Conservation (phyloP, 2,797 vertebrate genomes). For the Enteromius paludinosus region DNA sequence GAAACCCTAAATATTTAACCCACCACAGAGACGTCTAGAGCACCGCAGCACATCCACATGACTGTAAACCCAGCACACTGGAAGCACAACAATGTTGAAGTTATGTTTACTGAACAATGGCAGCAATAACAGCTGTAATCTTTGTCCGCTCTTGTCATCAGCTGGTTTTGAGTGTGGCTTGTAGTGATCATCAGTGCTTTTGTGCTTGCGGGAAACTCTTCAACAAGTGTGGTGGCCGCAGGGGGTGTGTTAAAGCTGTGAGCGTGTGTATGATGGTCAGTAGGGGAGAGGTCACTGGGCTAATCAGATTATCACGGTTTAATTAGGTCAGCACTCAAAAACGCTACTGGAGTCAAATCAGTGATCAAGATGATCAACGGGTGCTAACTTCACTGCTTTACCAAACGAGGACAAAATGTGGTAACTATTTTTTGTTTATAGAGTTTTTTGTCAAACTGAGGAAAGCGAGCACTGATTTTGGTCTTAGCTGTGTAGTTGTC, state of each 20-base stretch:
- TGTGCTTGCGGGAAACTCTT: conserved; percentile 19
- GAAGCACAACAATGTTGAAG: background rate
- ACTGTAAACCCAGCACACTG: background rate
- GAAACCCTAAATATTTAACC: conserved; percentile 36
- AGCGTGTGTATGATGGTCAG: conserved; percentile 38
- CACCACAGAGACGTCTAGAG: background rate
- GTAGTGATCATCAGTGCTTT: conserved; percentile 13
- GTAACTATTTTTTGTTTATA: background rate
- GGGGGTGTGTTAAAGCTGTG: conserved; percentile 26
- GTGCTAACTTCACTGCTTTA: background rate
- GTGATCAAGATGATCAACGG: background rate
- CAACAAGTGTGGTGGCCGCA: conserved; percentile 28
- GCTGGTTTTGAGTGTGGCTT: conserved; percentile 6
- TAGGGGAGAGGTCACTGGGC: conserved; percentile 52
- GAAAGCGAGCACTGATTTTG: too few species aligned
- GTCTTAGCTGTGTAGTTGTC: background rate
- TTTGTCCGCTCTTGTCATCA: background rate
- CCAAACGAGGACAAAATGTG: background rate
- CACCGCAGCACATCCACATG: background rate
- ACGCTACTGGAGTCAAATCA: background rate
- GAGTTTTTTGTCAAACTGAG: background rate
- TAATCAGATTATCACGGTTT: conserved; percentile 55
- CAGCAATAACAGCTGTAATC: background rate
- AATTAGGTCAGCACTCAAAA: conserved; percentile 29
- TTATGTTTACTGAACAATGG: background rate